Conservation (phyloP, 2,888 invertebrate species). For the Ochropacha duplaris region DNA sequence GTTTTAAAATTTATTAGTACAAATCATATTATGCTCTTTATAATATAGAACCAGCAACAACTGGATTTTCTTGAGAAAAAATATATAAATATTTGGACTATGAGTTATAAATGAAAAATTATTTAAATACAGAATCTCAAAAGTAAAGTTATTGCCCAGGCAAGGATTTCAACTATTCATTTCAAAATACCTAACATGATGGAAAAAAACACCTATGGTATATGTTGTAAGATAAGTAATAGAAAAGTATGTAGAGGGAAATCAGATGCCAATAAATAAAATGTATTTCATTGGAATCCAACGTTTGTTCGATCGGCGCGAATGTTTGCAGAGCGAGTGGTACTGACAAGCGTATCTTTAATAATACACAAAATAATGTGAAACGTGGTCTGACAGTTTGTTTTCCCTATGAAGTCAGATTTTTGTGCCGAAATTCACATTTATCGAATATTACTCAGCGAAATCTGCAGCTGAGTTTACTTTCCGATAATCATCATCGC, state of each 20-base stretch:
- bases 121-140: too few relatives aligned
- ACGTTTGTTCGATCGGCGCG: conserved; percentile 24
- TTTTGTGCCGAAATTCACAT: neutral
- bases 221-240: neutral
- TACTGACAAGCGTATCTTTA: conserved; percentile 30
- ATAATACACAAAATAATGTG: conserved; percentile 10
- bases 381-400: conserved; percentile 24
- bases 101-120: too few relatives aligned
- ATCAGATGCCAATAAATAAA: conserved; percentile 39
- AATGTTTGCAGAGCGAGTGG: conserved; percentile 28
- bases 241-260: conserved; percentile 17
- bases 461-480: neutral
- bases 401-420: conserved; percentile 10
- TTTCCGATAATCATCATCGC: neutral
- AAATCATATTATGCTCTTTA: too few relatives aligned
- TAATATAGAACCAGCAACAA: too few relatives aligned
- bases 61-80: too few relatives aligned
- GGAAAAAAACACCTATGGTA: too few relatives aligned
- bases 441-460: neutral
- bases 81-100: too few relatives aligned
- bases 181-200: too few relatives aligned
- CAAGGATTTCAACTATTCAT: too few relatives aligned
- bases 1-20: too few relatives aligned
- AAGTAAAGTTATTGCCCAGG: too few relatives aligned
- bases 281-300: conserved; percentile 28